A percentile compares a stretch with the other conserved stretches of the same genome.
Conservation (phyloP, 2,113 vertebrate genomes). For the Tenrec ecaudatus region DNA sequence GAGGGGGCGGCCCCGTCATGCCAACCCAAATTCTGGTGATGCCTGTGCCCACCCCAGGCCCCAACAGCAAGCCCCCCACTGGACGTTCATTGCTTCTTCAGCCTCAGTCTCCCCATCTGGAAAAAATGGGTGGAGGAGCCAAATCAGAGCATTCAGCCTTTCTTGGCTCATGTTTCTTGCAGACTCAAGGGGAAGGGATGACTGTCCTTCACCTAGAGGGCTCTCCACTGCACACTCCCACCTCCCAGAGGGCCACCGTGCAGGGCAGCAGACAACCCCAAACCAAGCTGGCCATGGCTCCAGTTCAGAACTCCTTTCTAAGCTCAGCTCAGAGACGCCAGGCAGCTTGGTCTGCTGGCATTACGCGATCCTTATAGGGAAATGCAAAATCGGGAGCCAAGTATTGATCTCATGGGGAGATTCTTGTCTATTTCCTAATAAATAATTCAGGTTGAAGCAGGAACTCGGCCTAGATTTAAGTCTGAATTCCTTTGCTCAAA, state of each 20-base stretch:
- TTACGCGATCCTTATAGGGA: background rate
- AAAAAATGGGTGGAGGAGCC: background rate
- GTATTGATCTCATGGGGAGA: conserved; percentile 5
- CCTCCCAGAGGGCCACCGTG: background rate
- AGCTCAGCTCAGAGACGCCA: background rate
- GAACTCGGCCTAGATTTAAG: background rate
- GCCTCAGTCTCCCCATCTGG: background rate
- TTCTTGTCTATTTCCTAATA: background rate
- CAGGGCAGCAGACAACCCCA: rapidly evolving
- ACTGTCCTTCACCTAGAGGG: background rate
- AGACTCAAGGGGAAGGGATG: background rate
- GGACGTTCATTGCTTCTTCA: background rate
- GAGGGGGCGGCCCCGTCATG: background rate
- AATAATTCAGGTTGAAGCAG: background rate
- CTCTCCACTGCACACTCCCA: background rate
- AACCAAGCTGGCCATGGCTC: background rate
- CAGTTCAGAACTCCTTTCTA: background rate
- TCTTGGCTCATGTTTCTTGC: background rate
- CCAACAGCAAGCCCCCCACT: background rate
- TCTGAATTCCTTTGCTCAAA: background rate
- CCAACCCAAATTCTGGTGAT: background rate
- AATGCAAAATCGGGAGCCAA: background rate
- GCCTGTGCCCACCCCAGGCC: background rate
- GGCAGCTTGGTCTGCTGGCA: background rate
- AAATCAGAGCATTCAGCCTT: background rate